A percentile compares a stretch with the other conserved stretches of the same genome.
Conservation (phyloP, 1,140 invertebrate species). For the Drosophila bifasciata region DNA sequence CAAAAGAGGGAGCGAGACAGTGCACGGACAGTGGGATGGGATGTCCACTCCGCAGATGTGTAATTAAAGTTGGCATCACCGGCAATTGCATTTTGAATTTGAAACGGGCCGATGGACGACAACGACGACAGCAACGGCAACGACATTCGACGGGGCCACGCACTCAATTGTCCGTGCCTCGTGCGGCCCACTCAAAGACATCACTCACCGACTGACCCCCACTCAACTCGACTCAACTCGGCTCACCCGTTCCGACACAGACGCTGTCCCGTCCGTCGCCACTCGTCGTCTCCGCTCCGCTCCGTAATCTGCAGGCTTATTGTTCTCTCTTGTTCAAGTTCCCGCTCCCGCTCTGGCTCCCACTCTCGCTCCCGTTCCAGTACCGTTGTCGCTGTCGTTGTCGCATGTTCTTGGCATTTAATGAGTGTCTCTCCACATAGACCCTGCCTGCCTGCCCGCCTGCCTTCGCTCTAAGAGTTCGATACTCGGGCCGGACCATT, state of each 20-base stretch:
- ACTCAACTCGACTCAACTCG: no score
- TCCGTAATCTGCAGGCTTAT: constrained; percentile 34
- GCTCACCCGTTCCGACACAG: background rate
- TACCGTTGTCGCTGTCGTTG: constrained; percentile 19
- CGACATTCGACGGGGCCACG: constrained; percentile 10
- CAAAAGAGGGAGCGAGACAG: constrained; percentile 16
- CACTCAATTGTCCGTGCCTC: constrained; percentile 14
- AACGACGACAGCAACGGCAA: background rate
- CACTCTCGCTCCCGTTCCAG: constrained; percentile 13
- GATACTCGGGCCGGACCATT: constrained; percentile 47
- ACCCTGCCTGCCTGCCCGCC: no score
- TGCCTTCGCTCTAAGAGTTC: background rate
- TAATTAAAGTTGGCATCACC: constrained; percentile 80
- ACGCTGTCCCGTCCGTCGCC: no score
- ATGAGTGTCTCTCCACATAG: constrained; percentile 45
- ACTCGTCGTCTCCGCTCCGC: no score
- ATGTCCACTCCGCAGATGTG: constrained; percentile 45
- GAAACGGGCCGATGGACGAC: constrained; percentile 58
- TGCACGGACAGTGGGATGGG: constrained; percentile 21
- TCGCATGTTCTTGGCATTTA: constrained; percentile 73
- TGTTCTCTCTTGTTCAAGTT: constrained; percentile 39
- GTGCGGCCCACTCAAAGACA: constrained; percentile 21
- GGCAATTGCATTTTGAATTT: constrained; percentile 74
- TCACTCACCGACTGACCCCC: constrained; percentile 8
- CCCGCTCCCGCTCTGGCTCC: constrained; percentile 12